A percentile compares a stretch with the other conserved stretches of the same genome.
Conservation (phyloP, 2,797 vertebrate genomes). For the Gallinago solitaria region DNA sequence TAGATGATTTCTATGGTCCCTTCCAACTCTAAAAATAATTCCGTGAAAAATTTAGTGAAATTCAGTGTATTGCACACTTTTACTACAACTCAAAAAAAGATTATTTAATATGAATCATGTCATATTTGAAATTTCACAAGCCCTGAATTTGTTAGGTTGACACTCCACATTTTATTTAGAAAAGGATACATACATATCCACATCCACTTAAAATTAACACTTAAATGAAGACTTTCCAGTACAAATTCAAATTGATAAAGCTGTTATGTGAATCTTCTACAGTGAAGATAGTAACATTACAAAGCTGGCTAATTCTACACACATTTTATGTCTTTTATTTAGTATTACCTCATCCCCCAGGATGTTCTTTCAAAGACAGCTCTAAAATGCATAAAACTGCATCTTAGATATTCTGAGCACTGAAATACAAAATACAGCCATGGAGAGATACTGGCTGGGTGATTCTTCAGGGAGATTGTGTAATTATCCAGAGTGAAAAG, state of each 20-base stretch:
- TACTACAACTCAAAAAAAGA: background rate
- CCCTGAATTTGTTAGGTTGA: background rate
- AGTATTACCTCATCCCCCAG: background rate
- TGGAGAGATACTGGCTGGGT: background rate
- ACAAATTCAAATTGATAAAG: background rate
- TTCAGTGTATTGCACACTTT: background rate
- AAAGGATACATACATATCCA: background rate
- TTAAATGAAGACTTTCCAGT: background rate
- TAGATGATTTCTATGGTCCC: too few relatives aligned
- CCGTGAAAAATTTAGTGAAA: too few relatives aligned
- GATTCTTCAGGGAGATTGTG: background rate
- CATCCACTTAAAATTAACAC: background rate
- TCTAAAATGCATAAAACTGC: conserved; percentile 13
- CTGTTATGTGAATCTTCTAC: background rate
- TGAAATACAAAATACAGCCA: background rate
- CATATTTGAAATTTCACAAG: background rate
- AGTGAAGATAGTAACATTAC: background rate
- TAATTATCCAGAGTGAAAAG: conserved; percentile 29
- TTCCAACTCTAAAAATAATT: too few relatives aligned
- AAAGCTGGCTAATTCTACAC: background rate
- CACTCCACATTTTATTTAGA: background rate
- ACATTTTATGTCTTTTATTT: background rate
- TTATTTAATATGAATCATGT: background rate
- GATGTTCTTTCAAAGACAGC: background rate
- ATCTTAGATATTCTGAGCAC: background rate